phyloP scores from a whole-genome alignment of 2,888 invertebrate species.

The Lymantria monacha region DNA sequence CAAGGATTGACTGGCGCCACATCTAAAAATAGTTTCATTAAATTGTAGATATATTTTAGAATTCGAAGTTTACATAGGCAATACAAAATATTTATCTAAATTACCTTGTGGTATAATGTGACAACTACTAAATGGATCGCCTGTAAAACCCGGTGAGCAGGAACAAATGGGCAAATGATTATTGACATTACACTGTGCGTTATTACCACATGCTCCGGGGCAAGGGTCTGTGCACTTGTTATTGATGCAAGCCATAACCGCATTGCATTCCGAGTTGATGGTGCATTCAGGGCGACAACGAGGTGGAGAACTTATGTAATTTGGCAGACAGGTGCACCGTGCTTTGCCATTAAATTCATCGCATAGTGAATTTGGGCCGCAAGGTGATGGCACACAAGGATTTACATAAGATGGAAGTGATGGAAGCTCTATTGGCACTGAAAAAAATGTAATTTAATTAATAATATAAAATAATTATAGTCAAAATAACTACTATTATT shows the following conservation, averaged over 20 bases:
- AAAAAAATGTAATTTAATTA: slow-evolving; percentile 5
- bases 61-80: not conserved
- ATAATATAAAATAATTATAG: not conserved
- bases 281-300: slow-evolving; percentile 89
- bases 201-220: slow-evolving; percentile 88
- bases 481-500: no score
- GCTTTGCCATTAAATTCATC: slow-evolving; percentile 84
- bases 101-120: slow-evolving; percentile 51
- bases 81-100: slow-evolving; percentile 23
- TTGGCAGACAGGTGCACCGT: slow-evolving; percentile 87
- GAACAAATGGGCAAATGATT: slow-evolving; percentile 87
- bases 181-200: slow-evolving; percentile 87
- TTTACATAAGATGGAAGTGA: slow-evolving; percentile 54
- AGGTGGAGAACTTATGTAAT: slow-evolving; percentile 89
- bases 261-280: slow-evolving; percentile 86
- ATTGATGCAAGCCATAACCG: slow-evolving; percentile 86
- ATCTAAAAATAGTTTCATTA: slow-evolving; percentile 44
- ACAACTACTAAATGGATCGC: slow-evolving; percentile 87
- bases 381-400: slow-evolving; percentile 89
- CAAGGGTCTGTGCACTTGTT: slow-evolving; percentile 89
- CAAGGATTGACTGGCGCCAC: slow-evolving; percentile 80
- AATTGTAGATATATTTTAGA: not conserved
- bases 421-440: slow-evolving; percentile 55
- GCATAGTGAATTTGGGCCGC: slow-evolving; percentile 90
- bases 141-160: slow-evolving; percentile 85